Conservation (phyloP, 2,797 vertebrate genomes). For the Clamator glandarius region DNA sequence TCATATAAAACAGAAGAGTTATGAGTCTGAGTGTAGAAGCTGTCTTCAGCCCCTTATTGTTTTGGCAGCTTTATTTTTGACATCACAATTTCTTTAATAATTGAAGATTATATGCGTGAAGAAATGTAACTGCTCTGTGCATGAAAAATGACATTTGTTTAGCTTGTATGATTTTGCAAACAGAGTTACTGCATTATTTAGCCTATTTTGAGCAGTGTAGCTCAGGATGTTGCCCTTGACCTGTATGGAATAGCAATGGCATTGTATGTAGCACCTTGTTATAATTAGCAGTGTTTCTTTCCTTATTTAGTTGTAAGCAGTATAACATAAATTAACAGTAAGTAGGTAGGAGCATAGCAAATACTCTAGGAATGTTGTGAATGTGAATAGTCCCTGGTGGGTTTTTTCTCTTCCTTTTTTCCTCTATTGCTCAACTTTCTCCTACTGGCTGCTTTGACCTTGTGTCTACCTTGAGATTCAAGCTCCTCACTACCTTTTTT, state of each 20-base stretch:
- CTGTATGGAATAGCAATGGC: neutral
- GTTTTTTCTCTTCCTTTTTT: neutral
- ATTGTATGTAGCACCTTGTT: neutral
- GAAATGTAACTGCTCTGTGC: constrained; percentile 41
- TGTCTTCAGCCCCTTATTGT: neutral
- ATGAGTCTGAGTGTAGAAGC: neutral
- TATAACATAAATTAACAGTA: neutral
- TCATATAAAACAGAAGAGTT: neutral
- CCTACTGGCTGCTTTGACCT: constrained; percentile 62
- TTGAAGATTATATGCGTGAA: constrained; percentile 23
- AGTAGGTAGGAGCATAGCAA: neutral
- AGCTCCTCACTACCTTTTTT: constrained; percentile 8
- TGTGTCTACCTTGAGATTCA: constrained; percentile 64
- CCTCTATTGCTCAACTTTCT: constrained; percentile 1
- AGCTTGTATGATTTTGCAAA: constrained; percentile 31
- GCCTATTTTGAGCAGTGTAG: neutral
- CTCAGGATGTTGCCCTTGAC: constrained; percentile 2
- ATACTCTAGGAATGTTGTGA: neutral
- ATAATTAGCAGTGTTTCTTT: constrained; percentile 6
- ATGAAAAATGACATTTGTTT: constrained; percentile 56
- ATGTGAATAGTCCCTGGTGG: neutral
- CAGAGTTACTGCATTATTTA: constrained; percentile 43
- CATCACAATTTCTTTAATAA: constrained; percentile 44
- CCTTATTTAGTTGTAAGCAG: neutral
- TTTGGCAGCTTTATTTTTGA: constrained; percentile 53